phyloP scores from a whole-genome alignment of 2,888 invertebrate species.

The Drosophila kanekoi region DNA sequence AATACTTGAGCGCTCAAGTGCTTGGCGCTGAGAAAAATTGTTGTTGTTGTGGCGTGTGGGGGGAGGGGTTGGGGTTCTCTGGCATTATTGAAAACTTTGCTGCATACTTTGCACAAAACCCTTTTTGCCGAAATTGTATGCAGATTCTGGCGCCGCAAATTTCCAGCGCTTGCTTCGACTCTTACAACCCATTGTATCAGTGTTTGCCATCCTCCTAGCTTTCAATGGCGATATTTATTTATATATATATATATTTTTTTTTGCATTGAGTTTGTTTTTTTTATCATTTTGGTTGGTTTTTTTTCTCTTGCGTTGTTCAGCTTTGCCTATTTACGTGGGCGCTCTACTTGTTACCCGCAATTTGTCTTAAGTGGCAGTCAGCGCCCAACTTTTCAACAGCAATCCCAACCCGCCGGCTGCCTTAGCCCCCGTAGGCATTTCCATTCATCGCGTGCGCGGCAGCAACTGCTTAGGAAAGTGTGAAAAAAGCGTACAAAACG shows the following conservation, averaged over 20 bases:
- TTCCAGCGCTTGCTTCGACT: conserved; percentile 52
- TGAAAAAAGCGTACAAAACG: conserved; percentile 76
- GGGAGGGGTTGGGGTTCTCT: neutral
- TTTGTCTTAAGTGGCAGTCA: conserved; percentile 83
- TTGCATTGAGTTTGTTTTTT: conserved; percentile 17
- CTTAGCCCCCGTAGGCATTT: conserved; percentile 40
- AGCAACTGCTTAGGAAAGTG: conserved; percentile 63
- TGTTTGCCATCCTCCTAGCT: conserved; percentile 28
- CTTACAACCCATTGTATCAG: conserved; percentile 57
- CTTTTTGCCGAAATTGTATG: conserved; percentile 56
- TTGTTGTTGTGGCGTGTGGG: conserved; percentile 1
- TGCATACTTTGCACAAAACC: conserved; percentile 53
- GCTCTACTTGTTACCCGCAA: conserved; percentile 81
- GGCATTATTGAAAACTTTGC: conserved; percentile 62
- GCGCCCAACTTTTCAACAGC: conserved; percentile 48
- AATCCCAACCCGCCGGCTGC: conserved; percentile 2
- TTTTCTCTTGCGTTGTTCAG: conserved; percentile 1
- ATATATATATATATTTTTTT: conserved; percentile 59
- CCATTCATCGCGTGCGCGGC: conserved; percentile 58
- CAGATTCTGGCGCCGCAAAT: conserved; percentile 65
- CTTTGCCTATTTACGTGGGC: conserved; percentile 66
- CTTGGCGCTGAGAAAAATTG: conserved; percentile 62
- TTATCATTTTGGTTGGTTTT: conserved; percentile 30
- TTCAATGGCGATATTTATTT: conserved; percentile 61
- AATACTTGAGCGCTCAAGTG: conserved; percentile 80